Percentiles rank a stretch among this genome's conserved stretches.
Conservation (phyloP, 2,888 invertebrate species). For the Caenorhabditis wallacei region DNA sequence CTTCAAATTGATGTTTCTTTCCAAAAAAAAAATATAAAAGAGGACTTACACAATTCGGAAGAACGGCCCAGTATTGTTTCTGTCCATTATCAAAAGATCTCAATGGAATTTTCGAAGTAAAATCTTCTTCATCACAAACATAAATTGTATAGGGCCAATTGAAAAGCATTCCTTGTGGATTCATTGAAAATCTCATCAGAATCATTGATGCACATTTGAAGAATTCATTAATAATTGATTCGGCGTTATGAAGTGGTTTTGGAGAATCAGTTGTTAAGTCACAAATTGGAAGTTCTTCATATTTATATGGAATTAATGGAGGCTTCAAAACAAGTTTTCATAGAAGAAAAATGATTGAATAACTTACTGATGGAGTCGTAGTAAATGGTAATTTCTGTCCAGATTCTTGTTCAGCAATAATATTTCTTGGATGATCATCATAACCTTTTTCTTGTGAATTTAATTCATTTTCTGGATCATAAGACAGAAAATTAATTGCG, state of each 20-base stretch:
- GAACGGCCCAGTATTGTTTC: constrained; percentile 45
- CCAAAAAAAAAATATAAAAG: not conserved
- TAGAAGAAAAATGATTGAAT: not conserved
- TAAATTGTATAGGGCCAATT: constrained; percentile 58
- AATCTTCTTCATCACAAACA: constrained; percentile 57
- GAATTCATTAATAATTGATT: constrained; percentile 14
- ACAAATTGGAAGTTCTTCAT: constrained; percentile 28
- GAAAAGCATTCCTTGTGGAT: constrained; percentile 48
- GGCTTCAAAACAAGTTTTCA: constrained; percentile 14
- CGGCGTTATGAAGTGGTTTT: constrained; percentile 7
- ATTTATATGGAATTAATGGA: constrained; percentile 35
- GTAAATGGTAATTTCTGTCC: constrained; percentile 30
- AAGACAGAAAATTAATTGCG: constrained; percentile 25
- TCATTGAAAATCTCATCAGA: constrained; percentile 34
- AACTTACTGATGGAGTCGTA: constrained; percentile 36
- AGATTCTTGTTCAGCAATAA: constrained; percentile 10
- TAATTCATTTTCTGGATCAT: not conserved
- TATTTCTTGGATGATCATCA: constrained; percentile 8
- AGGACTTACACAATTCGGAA: constrained; percentile 51
- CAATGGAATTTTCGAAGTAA: constrained; percentile 35
- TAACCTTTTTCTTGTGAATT: not conserved
- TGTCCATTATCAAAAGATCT: constrained; percentile 44
- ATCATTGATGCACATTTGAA: constrained; percentile 47
- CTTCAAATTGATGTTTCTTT: constrained; percentile 13
- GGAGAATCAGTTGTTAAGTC: constrained; percentile 12